These are phyloP conservation scores for Drosophila willistoni DNA, from an alignment of 1,140 invertebrate species.

Conservation along the genomic window DNA sequence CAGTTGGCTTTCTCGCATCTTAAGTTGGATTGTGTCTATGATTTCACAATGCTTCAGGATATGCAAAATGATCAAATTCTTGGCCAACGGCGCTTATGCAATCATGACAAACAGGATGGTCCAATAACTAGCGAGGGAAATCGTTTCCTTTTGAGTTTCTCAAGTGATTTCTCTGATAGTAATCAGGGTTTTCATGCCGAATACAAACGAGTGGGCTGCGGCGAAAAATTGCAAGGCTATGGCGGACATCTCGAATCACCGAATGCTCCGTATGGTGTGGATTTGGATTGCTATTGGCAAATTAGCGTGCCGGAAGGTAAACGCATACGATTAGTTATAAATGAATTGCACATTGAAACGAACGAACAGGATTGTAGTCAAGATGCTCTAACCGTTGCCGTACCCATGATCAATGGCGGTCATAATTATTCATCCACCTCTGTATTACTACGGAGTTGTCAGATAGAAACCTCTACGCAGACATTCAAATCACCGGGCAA, in stretches of 20 bases:
- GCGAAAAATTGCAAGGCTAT: constrained; percentile 22
- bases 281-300: constrained; percentile 89
- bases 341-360: constrained; percentile 86
- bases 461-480: constrained; percentile 39
- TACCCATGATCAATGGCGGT: constrained; percentile 15
- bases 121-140: constrained; percentile 60
- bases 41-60: constrained; percentile 84
- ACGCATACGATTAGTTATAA: constrained; percentile 83
- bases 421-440: constrained; percentile 29
- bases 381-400: constrained; percentile 35
- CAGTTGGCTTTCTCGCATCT: constrained; percentile 88
- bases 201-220: constrained; percentile 84
- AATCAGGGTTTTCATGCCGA: constrained; percentile 84
- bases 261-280: constrained; percentile 85
- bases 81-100: constrained; percentile 84
- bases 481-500: constrained; percentile 88
- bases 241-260: constrained; percentile 62
- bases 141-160: constrained; percentile 83
- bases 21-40: constrained; percentile 83
- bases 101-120: neutral
- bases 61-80: constrained; percentile 65
- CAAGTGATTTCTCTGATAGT: constrained; percentile 83
- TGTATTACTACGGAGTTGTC: constrained; percentile 45
- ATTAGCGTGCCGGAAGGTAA: constrained; percentile 88
- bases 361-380: constrained; percentile 41